Evolutionary conservation across 2,797 vertebrate species (phyloP).

Genomic region (Aphelocoma californica): DNA sequence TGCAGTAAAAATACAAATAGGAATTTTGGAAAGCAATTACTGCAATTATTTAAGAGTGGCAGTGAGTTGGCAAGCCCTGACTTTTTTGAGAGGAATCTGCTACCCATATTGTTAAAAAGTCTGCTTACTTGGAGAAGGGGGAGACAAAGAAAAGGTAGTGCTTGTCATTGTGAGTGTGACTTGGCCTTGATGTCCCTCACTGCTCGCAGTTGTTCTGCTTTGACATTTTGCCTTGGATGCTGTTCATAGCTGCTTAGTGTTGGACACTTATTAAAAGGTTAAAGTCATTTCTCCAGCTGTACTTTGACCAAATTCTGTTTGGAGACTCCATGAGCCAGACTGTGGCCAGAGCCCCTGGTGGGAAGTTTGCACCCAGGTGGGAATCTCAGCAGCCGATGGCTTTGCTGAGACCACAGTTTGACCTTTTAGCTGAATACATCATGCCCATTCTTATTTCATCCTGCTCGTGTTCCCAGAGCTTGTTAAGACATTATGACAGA

Average conservation of each 20-base stretch:
- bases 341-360: background rate
- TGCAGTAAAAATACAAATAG: background rate
- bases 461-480: background rate
- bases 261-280: slow-evolving; percentile 16
- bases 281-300: slow-evolving; percentile 18
- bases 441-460: background rate
- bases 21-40: background rate
- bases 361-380: background rate
- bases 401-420: background rate
- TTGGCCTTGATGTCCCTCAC: background rate
- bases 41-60: background rate
- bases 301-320: background rate
- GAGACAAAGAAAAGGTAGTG: background rate
- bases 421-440: background rate
- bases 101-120: background rate
- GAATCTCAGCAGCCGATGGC: background rate
- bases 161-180: background rate
- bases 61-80: background rate
- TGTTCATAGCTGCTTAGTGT: background rate
- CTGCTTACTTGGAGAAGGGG: background rate
- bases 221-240: slow-evolving; percentile 23
- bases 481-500: background rate
- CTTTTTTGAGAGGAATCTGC: background rate
- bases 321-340: background rate
- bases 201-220: background rate